Evolutionary conservation across 2,797 vertebrate species (phyloP), one percentile per base, ranked within the genome.

Genomic region (Leptatherina wallacei): DNA sequence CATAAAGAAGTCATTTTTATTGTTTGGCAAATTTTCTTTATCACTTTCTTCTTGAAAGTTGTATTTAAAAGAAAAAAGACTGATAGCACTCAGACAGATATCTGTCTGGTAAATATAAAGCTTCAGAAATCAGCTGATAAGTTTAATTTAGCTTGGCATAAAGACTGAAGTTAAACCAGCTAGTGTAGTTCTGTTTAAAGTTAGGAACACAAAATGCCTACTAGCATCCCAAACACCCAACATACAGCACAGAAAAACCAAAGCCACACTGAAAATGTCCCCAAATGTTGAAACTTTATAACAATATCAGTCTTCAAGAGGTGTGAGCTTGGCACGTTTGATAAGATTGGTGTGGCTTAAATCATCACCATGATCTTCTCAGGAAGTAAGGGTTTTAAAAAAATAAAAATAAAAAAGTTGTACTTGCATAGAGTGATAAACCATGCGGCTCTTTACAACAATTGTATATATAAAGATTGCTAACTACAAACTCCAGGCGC

Each of bases 301-400:
- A 55, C 49, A 40, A n/a, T n/a, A 16, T 47, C 36, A 11, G 30
- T 4, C 22, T 33, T 42, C 4, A 30, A 13, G 11, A 22, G 18
- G 49, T 27, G 29, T n/a, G 16, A 63, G 42, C 11, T 27, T 52
- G 60, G 4, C 61, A 65, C 56, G 20, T 59, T 29, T 77, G 57
- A 22, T 29, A 36, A 6, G 57, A 59, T 20, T 18, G 7, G 11
- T 71, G 24, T 70, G 61, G 38, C 60, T 11, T 27, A 33, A 58
- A 59, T 55, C 60, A 30, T 20, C n/a, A 36, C 57, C 24, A 61
- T 24, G 52, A n/a, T 67, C 69, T 61, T 61, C 2, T 18, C 36
- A 35, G 24, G 58, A 78, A 49, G 54, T 35, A 13, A 32, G 20
- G 24, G 3, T 32, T 32, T 32, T 13, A 65, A 69, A 24, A 29